Evolutionary conservation across 2,888 invertebrate species (phyloP), one percentile per base, ranked within the genome.

Genomic region (Coenonympha arcania): DNA sequence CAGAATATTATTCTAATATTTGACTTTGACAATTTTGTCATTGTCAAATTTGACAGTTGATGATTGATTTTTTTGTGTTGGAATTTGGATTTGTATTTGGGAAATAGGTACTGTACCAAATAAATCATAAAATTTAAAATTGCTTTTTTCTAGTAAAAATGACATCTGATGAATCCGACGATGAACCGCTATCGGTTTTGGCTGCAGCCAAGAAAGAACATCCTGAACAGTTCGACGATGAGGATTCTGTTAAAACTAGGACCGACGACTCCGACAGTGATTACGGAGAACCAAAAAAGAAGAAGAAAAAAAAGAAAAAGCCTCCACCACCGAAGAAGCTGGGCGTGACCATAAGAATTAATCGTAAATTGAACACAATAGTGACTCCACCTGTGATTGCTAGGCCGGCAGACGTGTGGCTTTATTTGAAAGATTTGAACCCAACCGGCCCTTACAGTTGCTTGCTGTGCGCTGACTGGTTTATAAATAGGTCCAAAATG

Each of bases 381-480:
- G 48, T 63, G 6, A 47, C 54, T 6, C 68, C 65, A 1, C 57
- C 72, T 2, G 64, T 79, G 2, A 69, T 81, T 5, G 76, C 82
- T 52, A 68, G 83, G 18, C 87, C 86, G 0, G 46, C 66, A 2
- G 87, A 87, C 61, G 86, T 87, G 1, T 87, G 87, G 87, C 61
- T 87, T 26, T 87, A 87, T 57, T 56, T 85, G n/a, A 87, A 84
- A 62, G 86, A 86, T 58, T 64, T 87, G 5, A 86, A 80, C 49
- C 73, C 76, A 3, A 64, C 75, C 6, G 87, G 87, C 0, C 87
- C 87, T 0, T 87, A 83, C 52, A 85, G 80, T 55, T 87, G 87
- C 52, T 66, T 86, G 52, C 63, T 87, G 15, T 87, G 87, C 53
- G 55, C 79, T 1, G 86, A 85, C 50, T 87, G 87, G 82, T 87